These are phyloP conservation scores for Drosophila macrothrix DNA, from an alignment of 2,888 invertebrate species.

Conservation along the genomic window DNA sequence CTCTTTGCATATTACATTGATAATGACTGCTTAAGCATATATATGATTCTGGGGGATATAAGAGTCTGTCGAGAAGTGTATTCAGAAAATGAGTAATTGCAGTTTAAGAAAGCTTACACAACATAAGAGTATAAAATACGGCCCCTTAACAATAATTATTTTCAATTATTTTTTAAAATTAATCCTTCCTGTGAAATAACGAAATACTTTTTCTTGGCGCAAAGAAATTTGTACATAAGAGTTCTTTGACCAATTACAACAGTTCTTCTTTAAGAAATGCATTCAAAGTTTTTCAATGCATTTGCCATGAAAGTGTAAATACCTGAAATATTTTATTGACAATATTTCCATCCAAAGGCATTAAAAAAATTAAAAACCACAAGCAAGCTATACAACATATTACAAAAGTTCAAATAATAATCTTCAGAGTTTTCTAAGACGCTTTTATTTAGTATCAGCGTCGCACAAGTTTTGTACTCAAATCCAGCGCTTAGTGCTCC, in stretches of 20 bases:
- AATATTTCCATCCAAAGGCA: background rate
- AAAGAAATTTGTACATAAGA: background rate
- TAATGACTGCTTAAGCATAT: background rate
- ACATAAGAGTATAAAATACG: background rate
- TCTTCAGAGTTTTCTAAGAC: conserved; percentile 1
- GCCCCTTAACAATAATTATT: background rate
- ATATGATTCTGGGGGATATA: background rate
- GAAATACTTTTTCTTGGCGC: background rate
- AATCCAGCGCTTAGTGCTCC: conserved; percentile 5
- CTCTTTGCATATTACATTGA: conserved; percentile 1
- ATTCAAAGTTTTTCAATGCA: background rate
- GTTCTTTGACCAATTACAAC: background rate
- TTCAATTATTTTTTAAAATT: background rate
- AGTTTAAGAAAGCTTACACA: background rate
- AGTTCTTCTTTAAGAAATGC: background rate
- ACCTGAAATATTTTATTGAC: background rate
- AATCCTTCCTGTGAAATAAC: background rate
- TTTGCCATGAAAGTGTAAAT: background rate
- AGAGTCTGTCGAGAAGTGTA: background rate
- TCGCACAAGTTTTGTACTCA: conserved; percentile 31
- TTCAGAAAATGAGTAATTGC: background rate
- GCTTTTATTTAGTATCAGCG: conserved; percentile 8
- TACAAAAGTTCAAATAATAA: background rate
- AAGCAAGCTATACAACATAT: background rate
- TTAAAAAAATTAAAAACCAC: background rate